Base-by-base conservation (phyloP, 2,113 vertebrate species). In the Ceratotherium simum region DNA sequence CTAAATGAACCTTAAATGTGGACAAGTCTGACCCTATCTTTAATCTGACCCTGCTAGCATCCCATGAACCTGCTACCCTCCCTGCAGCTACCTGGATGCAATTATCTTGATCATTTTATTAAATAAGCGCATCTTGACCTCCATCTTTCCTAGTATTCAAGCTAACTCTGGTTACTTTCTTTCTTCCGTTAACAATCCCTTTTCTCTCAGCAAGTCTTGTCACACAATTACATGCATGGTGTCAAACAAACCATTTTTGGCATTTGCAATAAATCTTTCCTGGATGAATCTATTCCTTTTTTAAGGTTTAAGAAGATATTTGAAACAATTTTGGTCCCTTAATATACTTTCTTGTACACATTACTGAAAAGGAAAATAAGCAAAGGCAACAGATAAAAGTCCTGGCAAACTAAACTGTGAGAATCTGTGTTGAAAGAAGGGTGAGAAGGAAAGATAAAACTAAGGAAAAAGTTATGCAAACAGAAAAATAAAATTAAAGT, bases 401-500 rank as follows among this genome's bases (percentile, higher is more conserved):
- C 18, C 58, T 60, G 3, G 60, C 54, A 33, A 5, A 54, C 33
- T 78, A 70, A 90, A 6, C 69, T 90, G 27, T 78, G 90, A 95
- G 11, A 48, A 31, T 89, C 7, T 29, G 16, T 93, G 29, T 84
- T 88, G 17, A 82, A 78, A 64, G 27, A 86, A 65, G n/a, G 18
- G 0, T 21, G n/a, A 79, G n/a, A 70, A 70, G 18, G 20, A 81
- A 75, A 51, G 13, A 7, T 13, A 72, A 76, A 94, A 42, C 21
- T 48, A 83, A 91, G 18, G 10, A 67, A 82, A 92, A 25, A 1
- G 14, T 83, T 46, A 80, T 64, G 14, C 18, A 80, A 89, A 85
- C 25, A 31, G 12, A 54, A 85, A 76, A 85, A 64, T 88, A 82
- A 62, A 92, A 67, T 67, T 83, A 20, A 96, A 95, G 58, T 48